Base-by-base conservation (phyloP, 2,113 vertebrate species). In the Grammatotria lemairii region DNA sequence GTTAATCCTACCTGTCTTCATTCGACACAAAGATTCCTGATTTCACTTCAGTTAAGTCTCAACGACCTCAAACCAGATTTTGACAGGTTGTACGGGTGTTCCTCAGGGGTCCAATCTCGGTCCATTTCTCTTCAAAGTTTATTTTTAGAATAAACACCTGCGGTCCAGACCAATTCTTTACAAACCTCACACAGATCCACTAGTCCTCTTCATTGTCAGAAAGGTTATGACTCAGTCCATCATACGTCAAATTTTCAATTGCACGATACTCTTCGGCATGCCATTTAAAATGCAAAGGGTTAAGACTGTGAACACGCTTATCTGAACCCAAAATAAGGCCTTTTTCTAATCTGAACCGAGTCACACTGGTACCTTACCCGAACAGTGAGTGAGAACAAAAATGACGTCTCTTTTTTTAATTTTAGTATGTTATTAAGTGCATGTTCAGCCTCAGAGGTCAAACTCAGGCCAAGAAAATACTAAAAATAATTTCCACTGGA, bases 101-200 rank as follows among this genome's bases (percentile, higher is more conserved):
- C 40, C 68, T 26, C 68, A 28, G 23, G 68, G 40, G 21, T 73
- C 68, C 42, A 17, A 26, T 11, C 68, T 47, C 5, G 4, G 21
- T 11, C 68, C 40, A 17, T 2, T 73, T 73, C 68, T 73, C 38
- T 73, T 73, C 0, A 11, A 26, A 26, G 4, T 28, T 26, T 26
- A 0, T 26, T 16, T 73, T 73, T 47, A 17, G 68, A 26, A 47
- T 28, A 17, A 75, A 75, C 21, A 5, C 23, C 23, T 28, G 21
- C 21, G 0, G 13, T 42, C 13, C 40, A 47, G 9, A 47, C 68
- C 23, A 73, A 0, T 47, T 28, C 6, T 73, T 45, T 73, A 45
- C 68, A 45, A 47, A 26, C 40, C 40, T 21, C 68, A 26, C 14
- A 16, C 8, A 17, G n/a, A 5, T 45, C 38, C 38, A 75, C 21